Evolutionary conservation across 2,888 invertebrate species (phyloP), one percentile per base, ranked within the genome.

Genomic region (Leuctra nigra): DNA sequence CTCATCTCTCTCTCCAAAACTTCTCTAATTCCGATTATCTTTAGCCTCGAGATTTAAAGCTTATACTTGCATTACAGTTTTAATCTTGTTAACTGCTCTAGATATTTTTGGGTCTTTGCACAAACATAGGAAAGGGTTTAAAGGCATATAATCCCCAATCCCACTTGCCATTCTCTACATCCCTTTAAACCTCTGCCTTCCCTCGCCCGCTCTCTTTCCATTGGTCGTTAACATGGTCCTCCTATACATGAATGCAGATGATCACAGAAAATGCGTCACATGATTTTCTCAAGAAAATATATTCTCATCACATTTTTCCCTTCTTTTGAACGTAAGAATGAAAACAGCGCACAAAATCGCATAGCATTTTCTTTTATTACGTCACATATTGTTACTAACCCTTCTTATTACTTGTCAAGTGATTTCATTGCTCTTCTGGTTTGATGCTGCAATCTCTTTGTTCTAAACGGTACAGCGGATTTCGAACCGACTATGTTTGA

Each of bases 51-150:
- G 50, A 50, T 50, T 50, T 50, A 35, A n/a, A n/a, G 33, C 35
- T 50, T 35, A 50, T n/a, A n/a, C n/a, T n/a, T 50, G 50, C 33
- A 35, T 50, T 35, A 50, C 35, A 50, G 50, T 50, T 50, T 50
- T 50, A 50, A 50, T 50, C 50, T 50, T 50, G 50, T 50, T 50
- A 50, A 50, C 50, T 50, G 35, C 50, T 50, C 16, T 33, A 50
- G 50, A 50, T 50, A 50, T 50, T 50, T 50, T 50, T 16, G 50
- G 50, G 50, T 35, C 35, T 50, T 50, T 50, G 50, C 50, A 18
- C 50, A 50, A 50, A 50, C 50, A 50, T 50, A 35, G 50, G 6
- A 33, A 50, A 13, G 33, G 35, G 50, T 35, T 50, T 50, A 50
- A 33, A 35, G 50, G 50, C 16, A 50, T 50, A 33, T 50, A 50